Evolutionary conservation across 2,113 vertebrate genomes (phyloP), one percentile per base, ranked within the genome.

Genomic region (Gnathochromis pfefferi): DNA sequence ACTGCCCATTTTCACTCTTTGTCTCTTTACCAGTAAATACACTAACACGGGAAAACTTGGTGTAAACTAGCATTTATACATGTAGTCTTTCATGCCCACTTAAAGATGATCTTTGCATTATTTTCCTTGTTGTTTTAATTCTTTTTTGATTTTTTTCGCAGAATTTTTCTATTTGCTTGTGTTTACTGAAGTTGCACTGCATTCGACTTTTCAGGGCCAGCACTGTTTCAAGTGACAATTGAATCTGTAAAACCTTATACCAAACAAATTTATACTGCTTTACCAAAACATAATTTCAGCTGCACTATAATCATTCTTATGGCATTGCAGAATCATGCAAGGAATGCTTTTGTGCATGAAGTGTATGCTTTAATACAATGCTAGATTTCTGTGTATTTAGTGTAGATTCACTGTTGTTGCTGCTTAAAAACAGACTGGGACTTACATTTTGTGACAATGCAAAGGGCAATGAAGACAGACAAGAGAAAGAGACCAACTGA

Each of bases 281-380:
- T 26, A 70, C 8, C 38, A 45, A 45, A 70, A 75, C 9, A 45
- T 2, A 75, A 17, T 73, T 73, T 26, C 9, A 26, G 12, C 65
- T 40, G 12, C 38, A 7, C n/a, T 70, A 1, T 21, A 40, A 3
- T 23, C 7, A 70, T 42, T 0, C 0, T 42, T 9, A 42, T 40
- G 35, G 12, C 35, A 70, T 23, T 70, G 11, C n/a, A 6, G n/a
- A 42, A 0, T 70, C 65, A 42, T 70, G 26, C 38, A 70, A 42
- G 38, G 0, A 42, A 42, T 26, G 65, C 2, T 42, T 73, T 2
- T 45, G 68, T 47, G 14, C 1, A 45, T 28, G 1, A 73, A 73
- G 8, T 11, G 8, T 10, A 28, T 73, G 21, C 14, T 73, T 73
- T 2, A 26, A 45, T 73, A 7, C 40, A 73, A 7, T 16, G 16